A percentile compares a stretch with the other conserved stretches of the same genome.
These are phyloP conservation scores for Papilio polytes DNA, from an alignment of 1,140 invertebrate species.

Conservation along the genomic window DNA sequence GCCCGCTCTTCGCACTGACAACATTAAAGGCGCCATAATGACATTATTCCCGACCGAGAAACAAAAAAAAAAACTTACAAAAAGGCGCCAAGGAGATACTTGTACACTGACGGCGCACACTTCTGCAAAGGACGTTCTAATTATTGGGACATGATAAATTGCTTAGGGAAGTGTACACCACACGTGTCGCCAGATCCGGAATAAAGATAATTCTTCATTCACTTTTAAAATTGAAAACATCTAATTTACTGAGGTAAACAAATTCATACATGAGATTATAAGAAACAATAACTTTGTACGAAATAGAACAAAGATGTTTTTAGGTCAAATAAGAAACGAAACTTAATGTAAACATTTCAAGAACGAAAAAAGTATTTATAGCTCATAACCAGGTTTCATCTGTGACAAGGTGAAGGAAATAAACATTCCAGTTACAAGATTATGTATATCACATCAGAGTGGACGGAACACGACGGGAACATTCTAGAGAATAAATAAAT, in stretches of 20 bases:
- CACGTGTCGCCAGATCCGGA: slow-evolving; percentile 28
- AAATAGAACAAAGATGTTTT: background rate
- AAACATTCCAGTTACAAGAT: slow-evolving; percentile 43
- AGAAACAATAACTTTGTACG: too few relatives aligned
- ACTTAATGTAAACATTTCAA: background rate
- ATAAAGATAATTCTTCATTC: background rate
- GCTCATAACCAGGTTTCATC: slow-evolving; percentile 21
- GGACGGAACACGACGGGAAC: slow-evolving; percentile 68
- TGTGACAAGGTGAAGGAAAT: slow-evolving; percentile 39
- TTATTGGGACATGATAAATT: slow-evolving; percentile 71
- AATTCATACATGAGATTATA: too few relatives aligned
- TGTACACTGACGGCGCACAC: slow-evolving; percentile 44
- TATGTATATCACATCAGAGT: slow-evolving; percentile 36
- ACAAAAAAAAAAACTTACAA: slow-evolving; percentile 75
- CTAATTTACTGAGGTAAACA: background rate
- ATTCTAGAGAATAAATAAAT: slow-evolving; percentile 77
- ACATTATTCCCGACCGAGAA: slow-evolving; percentile 82
- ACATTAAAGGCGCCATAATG: slow-evolving; percentile 83
- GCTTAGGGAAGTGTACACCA: slow-evolving; percentile 54
- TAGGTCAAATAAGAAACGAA: background rate
- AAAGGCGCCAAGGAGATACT: slow-evolving; percentile 71
- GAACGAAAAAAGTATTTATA: background rate
- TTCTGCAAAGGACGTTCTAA: slow-evolving; percentile 61
- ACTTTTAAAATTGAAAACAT: background rate
- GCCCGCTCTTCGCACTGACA: slow-evolving; percentile 69